Base-by-base conservation (phyloP, 2,888 invertebrate species). In the Taenaris catops region DNA sequence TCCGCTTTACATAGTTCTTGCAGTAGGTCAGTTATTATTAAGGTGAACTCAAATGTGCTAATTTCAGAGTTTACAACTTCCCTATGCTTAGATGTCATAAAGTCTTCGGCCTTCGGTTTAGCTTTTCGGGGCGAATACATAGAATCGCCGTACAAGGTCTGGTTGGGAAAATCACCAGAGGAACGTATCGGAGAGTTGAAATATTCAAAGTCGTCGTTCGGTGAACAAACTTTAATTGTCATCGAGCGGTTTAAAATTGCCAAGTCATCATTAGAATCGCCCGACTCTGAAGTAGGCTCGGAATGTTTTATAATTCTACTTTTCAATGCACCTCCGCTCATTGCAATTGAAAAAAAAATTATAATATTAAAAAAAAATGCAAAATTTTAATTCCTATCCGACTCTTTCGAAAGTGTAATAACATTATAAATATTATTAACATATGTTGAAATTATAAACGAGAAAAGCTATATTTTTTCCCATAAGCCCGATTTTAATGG, bases 151-250 rank as follows among this genome's bases (percentile, higher is more conserved):
- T 72, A 75, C 5, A 71, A 57, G 0, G 73, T 55, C n/a, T 84
- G 79, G 27, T 76, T 73, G 0, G 74, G 55, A 33, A 70, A 64
- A 1, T 70, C 70, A 28, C 66, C 72, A 34, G 78, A 65, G 4
- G 80, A 73, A 1, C 75, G 63, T 0, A 62, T 40, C 1, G 73
- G 75, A 0, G 88, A 86, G 27, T 89, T 88, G 58, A 90, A 91
- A 55, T 91, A 91, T 38, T 89, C 88, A 55, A 91, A 90, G 55
- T 90, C 89, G 66, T 90, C 90, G 26, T 80, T 80, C 16, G 89
- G 88, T n/a, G 89, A 51, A 39, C 83, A 73, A 36, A 90, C 87
- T 55, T 89, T 89, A 26, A 90, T 64, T 3, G 88, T 75, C 34
- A 89, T 69, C 0, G 89, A 88, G 8, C 88, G 81, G 59, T 80